Base-by-base conservation (phyloP, 1,140 invertebrate species). In the Drosophila pseudoananassae region DNA sequence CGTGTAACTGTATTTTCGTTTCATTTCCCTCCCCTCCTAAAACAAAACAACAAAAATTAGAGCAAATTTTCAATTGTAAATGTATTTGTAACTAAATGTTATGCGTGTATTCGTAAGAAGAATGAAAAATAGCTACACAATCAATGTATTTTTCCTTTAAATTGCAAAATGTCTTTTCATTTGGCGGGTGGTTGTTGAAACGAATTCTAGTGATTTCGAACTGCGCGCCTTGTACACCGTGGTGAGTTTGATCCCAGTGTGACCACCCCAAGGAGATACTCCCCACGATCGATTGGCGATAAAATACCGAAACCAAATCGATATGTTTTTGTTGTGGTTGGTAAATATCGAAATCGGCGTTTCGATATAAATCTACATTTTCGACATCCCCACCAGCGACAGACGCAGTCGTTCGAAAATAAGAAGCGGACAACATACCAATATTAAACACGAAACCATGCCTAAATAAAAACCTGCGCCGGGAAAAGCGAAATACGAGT, bases 1-100 rank as follows among this genome's bases (percentile, higher is more conserved):
- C 55, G 64, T 77, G 68, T 53, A 53, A 23, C 57, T 65, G 65
- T 78, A 76, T 43, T 43, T 43, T 43, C n/a, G 7, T 43, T 36
- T 36, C 12, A 36, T 15, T 78, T 76, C 65, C 31, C 46, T 25
- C 27, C 36, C 1, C 20, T 36, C 47, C 64, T 12, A 6, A 31
- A 14, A 15, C 27, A 10, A 51, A 49, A 17, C 27, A 50, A 58
- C 47, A 57, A 84, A 80, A 20, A 15, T 78, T 88, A 88, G 82
- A 78, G 75, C 52, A 65, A 83, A 87, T 87, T 87, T 87, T 82
- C 78, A 87, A 87, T 87, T 87, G 82, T 85, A 85, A 78, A 87
- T 87, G 82, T 85, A 85, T 85, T 84, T 84, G 80, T 85, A 87
- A 87, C 78, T 87, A 78, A 87, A 87, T 87, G 82, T 87, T 87